phyloP scores from a whole-genome alignment of 2,888 invertebrate genomes.

The Oscheius sp. region DNA sequence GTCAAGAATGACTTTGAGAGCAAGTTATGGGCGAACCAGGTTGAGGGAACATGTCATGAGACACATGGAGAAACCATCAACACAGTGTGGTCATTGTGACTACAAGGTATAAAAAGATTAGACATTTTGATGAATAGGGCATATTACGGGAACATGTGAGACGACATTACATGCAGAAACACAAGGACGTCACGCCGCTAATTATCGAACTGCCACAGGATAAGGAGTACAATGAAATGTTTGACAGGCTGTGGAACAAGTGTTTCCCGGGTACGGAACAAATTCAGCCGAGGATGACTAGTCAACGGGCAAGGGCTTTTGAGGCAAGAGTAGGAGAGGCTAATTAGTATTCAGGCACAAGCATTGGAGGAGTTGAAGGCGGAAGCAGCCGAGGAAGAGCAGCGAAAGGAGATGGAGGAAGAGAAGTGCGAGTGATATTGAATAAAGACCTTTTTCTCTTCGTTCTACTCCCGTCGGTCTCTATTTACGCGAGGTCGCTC shows the following conservation, averaged over 20 bases:
- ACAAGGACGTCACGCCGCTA: background rate
- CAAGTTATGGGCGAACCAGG: conserved; percentile 20
- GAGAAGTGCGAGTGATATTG: too few species aligned
- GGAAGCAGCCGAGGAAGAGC: too few species aligned
- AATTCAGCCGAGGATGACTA: conserved; percentile 13
- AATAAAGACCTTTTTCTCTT: too few species aligned
- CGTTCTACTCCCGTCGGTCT: too few species aligned
- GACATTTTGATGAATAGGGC: too few species aligned
- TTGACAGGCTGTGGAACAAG: background rate
- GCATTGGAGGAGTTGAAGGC: too few species aligned
- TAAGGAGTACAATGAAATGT: background rate
- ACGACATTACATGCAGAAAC: conserved; percentile 8
- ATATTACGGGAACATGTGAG: conserved; percentile 14
- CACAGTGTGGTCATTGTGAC: conserved; percentile 19
- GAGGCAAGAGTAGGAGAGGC: too few species aligned
- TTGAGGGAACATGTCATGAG: conserved; percentile 19
- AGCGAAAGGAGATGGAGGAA: too few species aligned
- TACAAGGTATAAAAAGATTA: too few species aligned
- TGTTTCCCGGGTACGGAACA: conserved; percentile 4
- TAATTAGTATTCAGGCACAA: too few species aligned
- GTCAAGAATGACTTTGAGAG: conserved; percentile 18
- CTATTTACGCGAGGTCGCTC: conserved; percentile 16
- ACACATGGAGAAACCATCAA: background rate
- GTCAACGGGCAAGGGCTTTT: background rate
- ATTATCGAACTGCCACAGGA: background rate